Evolutionary conservation across 1,140 invertebrate species (phyloP).

Genomic region (Cardiocondyla obscurior): DNA sequence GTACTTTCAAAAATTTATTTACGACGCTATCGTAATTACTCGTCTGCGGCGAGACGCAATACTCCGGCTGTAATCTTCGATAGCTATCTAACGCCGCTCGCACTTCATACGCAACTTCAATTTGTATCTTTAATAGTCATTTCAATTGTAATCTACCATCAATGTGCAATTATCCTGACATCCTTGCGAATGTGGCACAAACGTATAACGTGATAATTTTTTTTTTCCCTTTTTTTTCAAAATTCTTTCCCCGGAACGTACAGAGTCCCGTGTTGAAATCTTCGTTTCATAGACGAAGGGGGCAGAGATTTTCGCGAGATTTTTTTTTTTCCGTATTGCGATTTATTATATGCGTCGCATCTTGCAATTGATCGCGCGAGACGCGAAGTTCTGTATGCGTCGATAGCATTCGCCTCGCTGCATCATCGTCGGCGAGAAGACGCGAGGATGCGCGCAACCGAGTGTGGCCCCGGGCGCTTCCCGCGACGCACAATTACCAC

Average conservation of each 20-base stretch:
- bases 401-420: conserved; percentile 2
- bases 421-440: conserved; percentile 35
- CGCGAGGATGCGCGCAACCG: conserved; percentile 46
- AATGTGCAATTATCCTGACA: conserved; percentile 28
- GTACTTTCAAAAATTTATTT: conserved; percentile 4
- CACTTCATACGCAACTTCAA: conserved; percentile 37
- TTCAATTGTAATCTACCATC: conserved; percentile 40
- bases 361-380: background rate
- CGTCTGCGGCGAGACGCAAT: background rate
- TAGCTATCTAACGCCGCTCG: conserved; percentile 43
- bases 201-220: background rate
- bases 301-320: background rate
- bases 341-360: conserved; percentile 10
- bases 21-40: conserved; percentile 13
- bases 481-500: conserved; percentile 48
- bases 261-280: background rate
- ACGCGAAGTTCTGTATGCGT: background rate
- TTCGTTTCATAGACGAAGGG: too few species aligned
- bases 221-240: background rate
- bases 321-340: background rate
- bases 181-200: background rate
- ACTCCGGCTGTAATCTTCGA: conserved; percentile 39
- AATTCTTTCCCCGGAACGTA: background rate
- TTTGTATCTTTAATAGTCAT: conserved; percentile 38
- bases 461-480: conserved; percentile 44